Conservation (phyloP, 2,797 vertebrate genomes). For the Diplodus sargus region DNA sequence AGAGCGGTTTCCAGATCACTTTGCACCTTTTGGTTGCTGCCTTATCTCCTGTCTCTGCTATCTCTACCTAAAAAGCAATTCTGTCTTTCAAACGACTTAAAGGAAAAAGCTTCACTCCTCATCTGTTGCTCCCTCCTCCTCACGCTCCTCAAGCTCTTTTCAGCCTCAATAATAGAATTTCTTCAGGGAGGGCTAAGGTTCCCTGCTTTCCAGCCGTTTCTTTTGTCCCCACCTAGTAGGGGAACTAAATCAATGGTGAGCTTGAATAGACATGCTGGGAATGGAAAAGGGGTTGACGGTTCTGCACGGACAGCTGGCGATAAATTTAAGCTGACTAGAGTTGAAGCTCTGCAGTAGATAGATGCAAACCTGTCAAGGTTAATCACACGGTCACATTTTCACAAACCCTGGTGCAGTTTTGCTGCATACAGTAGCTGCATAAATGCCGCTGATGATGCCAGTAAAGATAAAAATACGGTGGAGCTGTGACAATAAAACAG, state of each 20-base stretch:
- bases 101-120: conserved; percentile 19
- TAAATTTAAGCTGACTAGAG: conserved; percentile 60
- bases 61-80: conserved; percentile 30
- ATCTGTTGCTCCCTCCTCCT: conserved; percentile 25
- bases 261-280: conserved; percentile 56
- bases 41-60: not conserved
- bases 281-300: conserved; percentile 12
- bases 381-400: conserved; percentile 23
- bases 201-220: conserved; percentile 52
- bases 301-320: conserved; percentile 26
- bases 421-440: not conserved
- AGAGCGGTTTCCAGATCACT: conserved; percentile 3
- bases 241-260: conserved; percentile 65
- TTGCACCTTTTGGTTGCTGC: not conserved
- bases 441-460: not conserved
- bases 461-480: not conserved
- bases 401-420: conserved; percentile 4
- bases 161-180: conserved; percentile 60
- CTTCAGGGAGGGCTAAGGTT: conserved; percentile 45
- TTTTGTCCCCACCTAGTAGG: conserved; percentile 65
- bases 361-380: conserved; percentile 26
- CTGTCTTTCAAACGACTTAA: conserved; percentile 43
- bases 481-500: conserved; percentile 25
- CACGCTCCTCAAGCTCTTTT: conserved; percentile 46
- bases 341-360: conserved; percentile 32